Conservation (phyloP, 2,888 invertebrate species). For the Tipula unca region DNA sequence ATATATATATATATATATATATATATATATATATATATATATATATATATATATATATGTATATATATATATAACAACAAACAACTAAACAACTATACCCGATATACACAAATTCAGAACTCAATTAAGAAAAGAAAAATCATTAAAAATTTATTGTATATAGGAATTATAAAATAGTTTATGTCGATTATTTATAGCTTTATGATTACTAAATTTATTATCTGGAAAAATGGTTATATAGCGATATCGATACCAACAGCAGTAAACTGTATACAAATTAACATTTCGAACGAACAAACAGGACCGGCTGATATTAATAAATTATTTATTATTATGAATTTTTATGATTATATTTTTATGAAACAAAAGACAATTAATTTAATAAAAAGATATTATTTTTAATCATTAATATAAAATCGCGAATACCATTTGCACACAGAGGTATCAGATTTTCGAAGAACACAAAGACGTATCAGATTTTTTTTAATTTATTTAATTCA, state of each 20-base stretch:
- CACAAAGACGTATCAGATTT: too few relatives aligned
- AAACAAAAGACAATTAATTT: neutral
- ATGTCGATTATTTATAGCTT: neutral
- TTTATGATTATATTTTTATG: neutral
- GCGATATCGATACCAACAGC: neutral
- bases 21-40: too few relatives aligned
- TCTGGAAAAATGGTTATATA: neutral
- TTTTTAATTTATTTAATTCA: too few relatives aligned
- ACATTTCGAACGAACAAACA: neutral
- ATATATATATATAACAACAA: too few relatives aligned
- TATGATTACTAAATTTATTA: neutral
- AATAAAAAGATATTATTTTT: neutral
- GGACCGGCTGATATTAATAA: neutral
- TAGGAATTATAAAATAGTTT: neutral
- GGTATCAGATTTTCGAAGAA: too few relatives aligned
- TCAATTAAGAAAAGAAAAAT: neutral
- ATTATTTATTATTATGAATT: neutral
- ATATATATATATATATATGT: too few relatives aligned
- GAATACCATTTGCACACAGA: neutral
- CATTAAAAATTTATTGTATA: neutral
- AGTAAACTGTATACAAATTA: neutral
- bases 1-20: too few relatives aligned
- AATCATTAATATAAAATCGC: neutral
- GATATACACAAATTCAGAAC: too few relatives aligned
- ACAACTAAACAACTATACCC: too few relatives aligned